A percentile compares a stretch with the other conserved stretches of the same genome.
These are phyloP conservation scores for Exephanes ischioxanthus DNA, from an alignment of 2,888 invertebrate genomes.

Conservation along the genomic window DNA sequence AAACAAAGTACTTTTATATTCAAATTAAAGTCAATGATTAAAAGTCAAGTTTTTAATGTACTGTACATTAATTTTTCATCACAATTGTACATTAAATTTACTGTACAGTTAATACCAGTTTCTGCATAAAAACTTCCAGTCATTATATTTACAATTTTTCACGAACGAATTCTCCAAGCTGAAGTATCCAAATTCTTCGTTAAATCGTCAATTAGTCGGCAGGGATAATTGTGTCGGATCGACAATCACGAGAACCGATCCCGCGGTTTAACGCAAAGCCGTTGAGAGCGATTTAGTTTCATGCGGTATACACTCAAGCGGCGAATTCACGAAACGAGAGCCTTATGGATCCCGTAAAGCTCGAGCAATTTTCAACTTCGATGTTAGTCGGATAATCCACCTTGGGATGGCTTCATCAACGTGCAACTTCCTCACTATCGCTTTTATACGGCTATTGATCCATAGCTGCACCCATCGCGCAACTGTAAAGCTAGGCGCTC, in stretches of 20 bases:
- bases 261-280: background rate
- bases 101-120: no score
- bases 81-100: no score
- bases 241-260: background rate
- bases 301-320: background rate
- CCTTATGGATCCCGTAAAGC: slow-evolving; percentile 18
- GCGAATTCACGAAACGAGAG: slow-evolving; percentile 45
- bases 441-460: slow-evolving; percentile 59
- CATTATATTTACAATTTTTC: no score
- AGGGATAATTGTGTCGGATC: background rate
- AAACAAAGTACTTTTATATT: no score
- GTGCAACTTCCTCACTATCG: slow-evolving; percentile 34
- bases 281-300: slow-evolving; percentile 14
- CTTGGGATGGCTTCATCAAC: slow-evolving; percentile 44
- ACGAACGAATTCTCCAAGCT: background rate
- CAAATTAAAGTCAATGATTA: no score
- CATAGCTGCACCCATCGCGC: slow-evolving; percentile 53
- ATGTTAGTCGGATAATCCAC: slow-evolving; percentile 31
- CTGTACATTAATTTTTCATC: no score
- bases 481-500: slow-evolving; percentile 13
- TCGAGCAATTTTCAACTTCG: slow-evolving; percentile 48
- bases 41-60: no score
- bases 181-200: background rate
- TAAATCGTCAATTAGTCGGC: background rate
- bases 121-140: no score